Percentiles rank a stretch among this genome's conserved stretches.
phyloP scores from a whole-genome alignment of 1,140 invertebrate species.

The Drosophila truncata region DNA sequence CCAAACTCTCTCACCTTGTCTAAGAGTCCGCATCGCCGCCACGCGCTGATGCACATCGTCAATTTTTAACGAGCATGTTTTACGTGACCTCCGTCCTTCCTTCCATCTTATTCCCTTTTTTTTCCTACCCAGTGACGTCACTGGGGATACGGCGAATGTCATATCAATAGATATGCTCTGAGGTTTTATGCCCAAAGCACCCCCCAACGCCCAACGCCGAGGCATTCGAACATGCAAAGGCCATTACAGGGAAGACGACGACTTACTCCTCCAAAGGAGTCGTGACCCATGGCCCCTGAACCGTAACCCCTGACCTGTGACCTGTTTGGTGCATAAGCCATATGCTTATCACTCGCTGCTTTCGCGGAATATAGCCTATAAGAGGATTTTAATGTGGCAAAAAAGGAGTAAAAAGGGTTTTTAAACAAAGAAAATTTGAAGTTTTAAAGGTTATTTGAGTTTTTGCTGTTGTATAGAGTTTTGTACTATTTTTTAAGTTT shows the following conservation, averaged over 20 bases:
- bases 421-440: too few species aligned
- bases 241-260: constrained; percentile 4
- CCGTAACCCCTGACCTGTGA: constrained; percentile 5
- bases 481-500: too few species aligned
- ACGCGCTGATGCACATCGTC: constrained; percentile 79
- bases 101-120: not conserved
- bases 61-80: constrained; percentile 78
- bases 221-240: constrained; percentile 7
- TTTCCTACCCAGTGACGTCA: constrained; percentile 50
- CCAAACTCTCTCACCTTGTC: constrained; percentile 29
- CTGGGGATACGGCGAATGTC: constrained; percentile 38
- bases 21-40: constrained; percentile 52
- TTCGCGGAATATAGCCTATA: not conserved
- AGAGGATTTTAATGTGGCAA: not conserved
- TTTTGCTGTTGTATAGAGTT: too few species aligned
- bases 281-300: constrained; percentile 3
- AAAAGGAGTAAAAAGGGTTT: not conserved
- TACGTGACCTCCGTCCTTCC: constrained; percentile 58
- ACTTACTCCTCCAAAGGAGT: constrained; percentile 4
- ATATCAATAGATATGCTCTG: constrained; percentile 33
- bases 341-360: constrained; percentile 6
- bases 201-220: too few species aligned
- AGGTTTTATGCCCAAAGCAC: constrained; percentile 17
- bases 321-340: constrained; percentile 12
- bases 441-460: too few species aligned